phyloP scores from a whole-genome alignment of 2,113 vertebrate genomes.

The Eupsittula cactorum region DNA sequence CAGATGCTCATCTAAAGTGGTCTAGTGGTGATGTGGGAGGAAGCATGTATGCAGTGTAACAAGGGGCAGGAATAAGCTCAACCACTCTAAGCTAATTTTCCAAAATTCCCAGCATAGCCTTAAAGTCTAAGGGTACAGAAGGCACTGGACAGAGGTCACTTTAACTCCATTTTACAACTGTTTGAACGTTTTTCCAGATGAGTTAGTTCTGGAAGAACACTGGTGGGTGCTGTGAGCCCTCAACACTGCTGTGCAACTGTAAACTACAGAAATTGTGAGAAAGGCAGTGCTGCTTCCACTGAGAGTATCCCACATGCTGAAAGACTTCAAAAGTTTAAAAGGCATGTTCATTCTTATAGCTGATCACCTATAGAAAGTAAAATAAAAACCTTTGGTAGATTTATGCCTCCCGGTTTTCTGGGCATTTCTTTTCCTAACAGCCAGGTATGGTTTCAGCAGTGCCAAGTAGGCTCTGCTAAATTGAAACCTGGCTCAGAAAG shows the following conservation, averaged over 20 bases:
- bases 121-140: not conserved
- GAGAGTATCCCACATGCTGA: not conserved
- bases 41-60: not conserved
- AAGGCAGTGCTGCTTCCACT: not conserved
- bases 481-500: not conserved
- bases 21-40: not conserved
- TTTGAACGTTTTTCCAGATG: not conserved
- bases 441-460: not conserved
- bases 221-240: not conserved
- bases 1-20: not conserved
- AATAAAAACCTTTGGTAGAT: not conserved
- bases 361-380: not conserved
- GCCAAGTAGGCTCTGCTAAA: not conserved
- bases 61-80: not conserved
- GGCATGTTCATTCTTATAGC: not conserved
- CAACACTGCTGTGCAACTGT: not conserved
- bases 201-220: not conserved
- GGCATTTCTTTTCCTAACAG: not conserved
- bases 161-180: not conserved
- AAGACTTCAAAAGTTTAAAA: not conserved
- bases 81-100: not conserved
- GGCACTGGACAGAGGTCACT: not conserved
- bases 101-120: not conserved
- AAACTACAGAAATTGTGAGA: not conserved
- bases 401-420: not conserved